Evolutionary conservation across 2,888 invertebrate species (phyloP).

Genomic region (Orthosia cruda): DNA sequence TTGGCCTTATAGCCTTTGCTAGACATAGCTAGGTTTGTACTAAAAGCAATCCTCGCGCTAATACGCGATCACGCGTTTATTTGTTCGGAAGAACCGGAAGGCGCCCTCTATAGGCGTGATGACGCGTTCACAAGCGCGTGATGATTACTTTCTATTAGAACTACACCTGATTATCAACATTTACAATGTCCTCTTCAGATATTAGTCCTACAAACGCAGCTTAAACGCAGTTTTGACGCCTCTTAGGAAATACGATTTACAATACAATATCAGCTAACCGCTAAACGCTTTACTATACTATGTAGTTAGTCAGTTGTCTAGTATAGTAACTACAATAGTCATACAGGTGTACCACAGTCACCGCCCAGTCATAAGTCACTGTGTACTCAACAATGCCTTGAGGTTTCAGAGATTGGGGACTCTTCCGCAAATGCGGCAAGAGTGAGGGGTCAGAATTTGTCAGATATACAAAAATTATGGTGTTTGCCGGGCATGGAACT

Average conservation of each 20-base stretch:
- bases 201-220: not conserved
- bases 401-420: not conserved
- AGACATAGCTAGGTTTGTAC: no score
- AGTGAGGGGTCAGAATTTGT: not conserved
- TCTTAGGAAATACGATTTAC: conserved; percentile 22
- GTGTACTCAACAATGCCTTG: conserved; percentile 6
- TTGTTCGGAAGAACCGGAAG: no score
- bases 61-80: no score
- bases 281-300: not conserved
- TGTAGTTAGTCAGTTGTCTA: not conserved
- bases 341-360: not conserved
- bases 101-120: no score
- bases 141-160: no score
- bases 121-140: no score
- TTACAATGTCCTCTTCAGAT: not conserved
- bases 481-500: not conserved
- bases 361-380: conserved; percentile 31
- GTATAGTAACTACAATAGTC: conserved; percentile 7
- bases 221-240: not conserved
- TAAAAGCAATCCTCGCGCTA: no score
- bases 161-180: no score
- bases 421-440: not conserved
- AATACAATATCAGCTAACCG: conserved; percentile 2
- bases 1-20: no score
- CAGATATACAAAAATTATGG: not conserved